Base-by-base conservation (phyloP, 1,140 invertebrate species). In the Chymomyza costata region DNA sequence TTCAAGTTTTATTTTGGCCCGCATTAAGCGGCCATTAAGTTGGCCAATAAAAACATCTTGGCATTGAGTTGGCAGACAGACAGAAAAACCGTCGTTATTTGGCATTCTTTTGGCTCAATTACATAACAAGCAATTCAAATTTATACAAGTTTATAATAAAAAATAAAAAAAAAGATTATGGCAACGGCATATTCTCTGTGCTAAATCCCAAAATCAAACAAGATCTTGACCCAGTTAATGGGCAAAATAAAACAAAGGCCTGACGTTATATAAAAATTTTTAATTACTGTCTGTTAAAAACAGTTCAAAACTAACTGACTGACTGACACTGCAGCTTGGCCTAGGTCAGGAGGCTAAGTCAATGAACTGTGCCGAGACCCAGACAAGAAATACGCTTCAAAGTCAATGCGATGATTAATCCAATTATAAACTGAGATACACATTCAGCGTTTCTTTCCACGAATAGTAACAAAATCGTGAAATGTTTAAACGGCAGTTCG, bases 401-500 rank as follows among this genome's bases (percentile, higher is more conserved):
- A 60, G 57, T 43, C 57, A 43, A 37, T 11, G 31, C 7, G 50
- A 40, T 47, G 54, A 54, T 59, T 59, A 58, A 58, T 3, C 21
- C 21, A 25, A 25, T 25, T 25, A 25, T 8, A 25, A 8, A 25
- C 3, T 5, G 21, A 25, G 21, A 8, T 8, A 25, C 21, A 25
- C 21, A 25, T 8, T 5, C 3, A 25, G 21, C 21, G 21, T 25
- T 5, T 3, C 21, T 3, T 25, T 5, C 21, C 21, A 25, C 8
- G 21, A 25, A 8, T 25, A 25, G 21, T 8, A 25, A 18, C 32
- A 48, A 34, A 28, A 50, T 45, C 38, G 51, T 52, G 43, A 43
- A 58, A 48, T 65, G 55, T 52, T 54, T 63, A 70, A 78, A 56
- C 71, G 55, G n/a, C n/a, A n/a, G n/a, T n/a, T n/a, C n/a, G n/a